These are phyloP conservation scores for Muscina levida DNA, from an alignment of 2,888 invertebrate genomes.

Conservation along the genomic window DNA sequence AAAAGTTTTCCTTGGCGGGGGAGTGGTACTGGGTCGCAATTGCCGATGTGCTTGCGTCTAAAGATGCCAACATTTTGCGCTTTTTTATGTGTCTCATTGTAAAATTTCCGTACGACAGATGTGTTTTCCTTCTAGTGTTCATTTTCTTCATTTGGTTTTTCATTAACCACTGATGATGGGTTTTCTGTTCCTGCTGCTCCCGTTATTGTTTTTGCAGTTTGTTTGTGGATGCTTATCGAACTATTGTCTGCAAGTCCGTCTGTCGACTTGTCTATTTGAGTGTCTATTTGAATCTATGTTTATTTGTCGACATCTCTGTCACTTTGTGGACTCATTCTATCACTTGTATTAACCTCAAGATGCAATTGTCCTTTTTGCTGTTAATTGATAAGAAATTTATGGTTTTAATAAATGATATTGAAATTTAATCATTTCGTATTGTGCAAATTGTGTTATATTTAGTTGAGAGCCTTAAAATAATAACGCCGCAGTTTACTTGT, in stretches of 20 bases:
- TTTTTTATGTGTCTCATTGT: constrained; percentile 34
- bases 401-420: constrained; percentile 43
- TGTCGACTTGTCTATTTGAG: constrained; percentile 34
- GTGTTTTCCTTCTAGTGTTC: constrained; percentile 44
- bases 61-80: constrained; percentile 7
- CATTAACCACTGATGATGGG: constrained; percentile 49
- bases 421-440: constrained; percentile 15
- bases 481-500: too few species aligned
- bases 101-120: constrained; percentile 54
- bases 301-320: constrained; percentile 62
- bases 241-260: constrained; percentile 32
- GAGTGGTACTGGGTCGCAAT: neutral
- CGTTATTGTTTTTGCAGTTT: constrained; percentile 26
- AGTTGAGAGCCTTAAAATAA: too few species aligned
- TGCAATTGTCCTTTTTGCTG: constrained; percentile 55
- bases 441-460: too few species aligned
- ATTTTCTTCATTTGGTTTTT: constrained; percentile 35
- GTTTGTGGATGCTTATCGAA: constrained; percentile 54
- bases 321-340: constrained; percentile 43
- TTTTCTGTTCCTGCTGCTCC: neutral
- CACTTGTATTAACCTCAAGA: constrained; percentile 47
- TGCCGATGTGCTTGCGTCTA: constrained; percentile 15
- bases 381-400: constrained; percentile 59
- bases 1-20: constrained; percentile 32
- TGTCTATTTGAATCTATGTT: constrained; percentile 56